These are phyloP conservation scores for Cylindroiulus punctatus DNA, from an alignment of 2,888 invertebrate species.

Conservation along the genomic window DNA sequence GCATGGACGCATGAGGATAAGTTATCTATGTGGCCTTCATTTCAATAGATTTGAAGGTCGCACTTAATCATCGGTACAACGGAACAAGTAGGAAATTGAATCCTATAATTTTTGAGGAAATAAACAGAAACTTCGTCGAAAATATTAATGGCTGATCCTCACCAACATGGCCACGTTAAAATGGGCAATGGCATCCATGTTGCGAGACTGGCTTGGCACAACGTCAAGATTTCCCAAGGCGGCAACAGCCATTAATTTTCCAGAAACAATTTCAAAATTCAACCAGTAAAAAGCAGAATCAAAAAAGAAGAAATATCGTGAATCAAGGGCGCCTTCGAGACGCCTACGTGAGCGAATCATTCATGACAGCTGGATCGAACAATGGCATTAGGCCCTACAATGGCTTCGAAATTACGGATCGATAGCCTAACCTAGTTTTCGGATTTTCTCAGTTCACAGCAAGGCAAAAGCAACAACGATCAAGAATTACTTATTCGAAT, in stretches of 20 bases:
- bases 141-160: background rate
- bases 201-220: background rate
- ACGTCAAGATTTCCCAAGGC: background rate
- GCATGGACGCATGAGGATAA: no score
- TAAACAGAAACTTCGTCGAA: no score
- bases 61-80: no score
- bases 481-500: background rate
- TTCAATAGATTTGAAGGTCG: background rate
- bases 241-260: background rate
- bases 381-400: background rate
- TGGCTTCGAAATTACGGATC: background rate
- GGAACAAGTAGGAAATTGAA: no score
- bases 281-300: background rate
- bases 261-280: background rate
- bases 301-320: background rate
- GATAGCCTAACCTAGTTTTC: slow-evolving; percentile 6
- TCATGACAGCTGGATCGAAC: slow-evolving; percentile 33
- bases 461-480: background rate
- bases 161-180: slow-evolving; percentile 38
- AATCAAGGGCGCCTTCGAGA: background rate
- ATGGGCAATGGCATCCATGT: slow-evolving; percentile 40
- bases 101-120: no score
- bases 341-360: background rate
- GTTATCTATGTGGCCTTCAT: background rate
- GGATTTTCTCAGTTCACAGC: background rate